A percentile compares a stretch with the other conserved stretches of the same genome.
phyloP scores from a whole-genome alignment of 2,888 invertebrate genomes.

The Quadroppia sp. region DNA sequence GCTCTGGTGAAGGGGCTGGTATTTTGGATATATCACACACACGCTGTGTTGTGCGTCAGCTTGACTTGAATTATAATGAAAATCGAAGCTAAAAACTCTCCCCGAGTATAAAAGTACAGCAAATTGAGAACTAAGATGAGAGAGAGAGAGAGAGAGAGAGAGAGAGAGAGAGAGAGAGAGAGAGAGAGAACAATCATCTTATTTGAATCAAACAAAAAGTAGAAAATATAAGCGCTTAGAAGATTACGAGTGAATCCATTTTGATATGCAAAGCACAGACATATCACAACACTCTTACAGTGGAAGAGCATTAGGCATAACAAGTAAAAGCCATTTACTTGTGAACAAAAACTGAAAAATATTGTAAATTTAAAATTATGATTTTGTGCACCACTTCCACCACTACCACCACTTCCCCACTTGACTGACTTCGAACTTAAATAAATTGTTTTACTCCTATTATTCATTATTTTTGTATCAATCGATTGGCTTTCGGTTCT shows the following conservation, averaged over 20 bases:
- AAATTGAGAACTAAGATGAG: constrained; percentile 9
- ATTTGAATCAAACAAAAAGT: no score
- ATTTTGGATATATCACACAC: constrained; percentile 27
- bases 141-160: background rate
- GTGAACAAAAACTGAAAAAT: constrained; percentile 3
- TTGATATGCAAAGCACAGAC: constrained; percentile 24
- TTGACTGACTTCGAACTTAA: constrained; percentile 22
- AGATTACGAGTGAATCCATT: constrained; percentile 18
- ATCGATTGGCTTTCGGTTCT: constrained; percentile 21
- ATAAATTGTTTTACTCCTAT: constrained; percentile 26
- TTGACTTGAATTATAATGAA: constrained; percentile 38
- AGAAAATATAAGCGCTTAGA: no score
- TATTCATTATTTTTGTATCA: constrained; percentile 23
- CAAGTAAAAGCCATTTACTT: constrained; percentile 32
- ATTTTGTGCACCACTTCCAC: constrained; percentile 23
- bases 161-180: no score
- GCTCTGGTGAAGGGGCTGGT: background rate
- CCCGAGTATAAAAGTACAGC: constrained; percentile 1
- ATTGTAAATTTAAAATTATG: constrained; percentile 25
- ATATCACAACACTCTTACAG: constrained; percentile 20
- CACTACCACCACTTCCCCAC: no score
- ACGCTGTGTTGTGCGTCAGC: constrained; percentile 38
- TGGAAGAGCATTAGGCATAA: constrained; percentile 30
- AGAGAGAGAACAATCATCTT: no score
- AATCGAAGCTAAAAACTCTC: background rate